Conservation (phyloP, 2,797 vertebrate species). For the Xyrichtys novacula region DNA sequence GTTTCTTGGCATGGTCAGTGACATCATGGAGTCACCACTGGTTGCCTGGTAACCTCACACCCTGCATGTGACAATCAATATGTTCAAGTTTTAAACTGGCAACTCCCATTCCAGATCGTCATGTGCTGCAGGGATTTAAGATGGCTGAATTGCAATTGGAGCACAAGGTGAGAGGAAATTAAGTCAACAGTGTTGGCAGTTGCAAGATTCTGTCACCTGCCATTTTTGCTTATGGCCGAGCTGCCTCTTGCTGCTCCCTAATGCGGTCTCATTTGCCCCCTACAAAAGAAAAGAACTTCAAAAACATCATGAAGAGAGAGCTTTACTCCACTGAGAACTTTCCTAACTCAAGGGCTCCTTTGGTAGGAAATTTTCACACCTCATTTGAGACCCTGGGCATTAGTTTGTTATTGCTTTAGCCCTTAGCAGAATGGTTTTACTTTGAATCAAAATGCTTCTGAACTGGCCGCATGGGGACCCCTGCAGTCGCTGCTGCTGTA, state of each 20-base stretch:
- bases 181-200: not conserved
- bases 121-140: not conserved
- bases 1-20: not conserved
- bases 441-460: slow-evolving; percentile 23
- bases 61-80: not conserved
- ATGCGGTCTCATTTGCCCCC: not conserved
- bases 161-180: not conserved
- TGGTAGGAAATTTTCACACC: slow-evolving; percentile 19
- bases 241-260: slow-evolving; percentile 3
- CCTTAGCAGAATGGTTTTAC: slow-evolving; percentile 15
- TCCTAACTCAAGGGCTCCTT: not conserved
- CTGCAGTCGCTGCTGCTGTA: not conserved
- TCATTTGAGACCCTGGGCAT: slow-evolving; percentile 25
- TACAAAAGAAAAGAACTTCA: not conserved
- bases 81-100: slow-evolving; percentile 1
- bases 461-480: slow-evolving; percentile 13
- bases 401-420: slow-evolving; percentile 13
- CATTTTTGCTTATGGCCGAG: slow-evolving; percentile 21
- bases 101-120: not conserved
- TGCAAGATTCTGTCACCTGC: slow-evolving; percentile 26
- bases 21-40: not conserved
- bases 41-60: not conserved
- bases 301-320: slow-evolving; percentile 12
- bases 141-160: slow-evolving; percentile 4
- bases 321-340: slow-evolving; percentile 8